A percentile compares a stretch with the other conserved stretches of the same genome.
Conservation (phyloP, 1,140 invertebrate genomes). For the Onthophagus taurus region DNA sequence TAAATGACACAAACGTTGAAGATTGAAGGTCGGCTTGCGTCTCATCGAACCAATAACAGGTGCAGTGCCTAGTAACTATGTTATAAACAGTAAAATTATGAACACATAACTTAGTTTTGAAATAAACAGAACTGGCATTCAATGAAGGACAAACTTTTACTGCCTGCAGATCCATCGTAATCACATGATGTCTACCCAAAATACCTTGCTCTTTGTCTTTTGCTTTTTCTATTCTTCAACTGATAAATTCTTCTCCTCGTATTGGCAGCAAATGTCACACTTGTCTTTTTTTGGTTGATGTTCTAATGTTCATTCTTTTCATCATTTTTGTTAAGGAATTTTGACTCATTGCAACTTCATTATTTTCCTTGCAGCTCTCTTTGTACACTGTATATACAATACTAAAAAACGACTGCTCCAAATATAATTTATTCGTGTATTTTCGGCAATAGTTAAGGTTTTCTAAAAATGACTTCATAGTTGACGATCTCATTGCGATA, state of each 20-base stretch:
- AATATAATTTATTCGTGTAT: slow-evolving; percentile 14
- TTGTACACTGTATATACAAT: not conserved
- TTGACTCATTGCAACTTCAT: not conserved
- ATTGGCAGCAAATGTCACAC: slow-evolving; percentile 28
- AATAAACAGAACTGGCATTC: slow-evolving; percentile 37
- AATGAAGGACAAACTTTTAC: slow-evolving; percentile 35
- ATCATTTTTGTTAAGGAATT: slow-evolving; percentile 17
- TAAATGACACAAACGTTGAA: slow-evolving; percentile 32
- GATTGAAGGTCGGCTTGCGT: slow-evolving; percentile 34
- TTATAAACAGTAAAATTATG: slow-evolving; percentile 42
- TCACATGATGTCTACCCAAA: too few species aligned
- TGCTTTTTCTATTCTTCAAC: slow-evolving; percentile 20
- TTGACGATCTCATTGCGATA: too few species aligned
- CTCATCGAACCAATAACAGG: slow-evolving; percentile 10
- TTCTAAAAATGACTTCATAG: too few species aligned
- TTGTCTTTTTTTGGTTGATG: slow-evolving; percentile 35
- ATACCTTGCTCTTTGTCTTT: slow-evolving; percentile 17
- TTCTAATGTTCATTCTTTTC: slow-evolving; percentile 26
- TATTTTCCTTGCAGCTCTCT: not conserved
- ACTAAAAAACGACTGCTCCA: slow-evolving; percentile 15
- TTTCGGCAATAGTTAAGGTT: slow-evolving; percentile 18
- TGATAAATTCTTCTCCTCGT: slow-evolving; percentile 2
- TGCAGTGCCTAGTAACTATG: slow-evolving; percentile 26
- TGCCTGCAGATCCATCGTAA: slow-evolving; percentile 37
- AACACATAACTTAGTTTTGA: slow-evolving; percentile 37